These are phyloP conservation scores for Trididemnum clinides DNA, from an alignment of 23 tunicate genomes.

Conservation along the genomic window DNA sequence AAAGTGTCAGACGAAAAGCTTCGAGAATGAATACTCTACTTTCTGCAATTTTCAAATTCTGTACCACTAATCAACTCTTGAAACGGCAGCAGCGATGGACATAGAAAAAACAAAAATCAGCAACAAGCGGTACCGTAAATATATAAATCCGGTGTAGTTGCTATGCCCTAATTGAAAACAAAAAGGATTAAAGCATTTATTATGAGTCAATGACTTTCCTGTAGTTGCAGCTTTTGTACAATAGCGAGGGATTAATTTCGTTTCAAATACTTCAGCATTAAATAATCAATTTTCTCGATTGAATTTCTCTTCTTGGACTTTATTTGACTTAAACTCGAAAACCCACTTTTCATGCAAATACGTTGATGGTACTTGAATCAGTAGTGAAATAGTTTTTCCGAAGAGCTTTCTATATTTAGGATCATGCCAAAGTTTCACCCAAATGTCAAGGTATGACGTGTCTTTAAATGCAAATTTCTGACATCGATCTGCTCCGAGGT, in stretches of 20 bases:
- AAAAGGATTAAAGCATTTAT: not conserved
- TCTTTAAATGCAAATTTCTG: no score
- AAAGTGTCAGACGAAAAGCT: no score
- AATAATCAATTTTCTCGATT: slow-evolving; percentile 20
- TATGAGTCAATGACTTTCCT: slow-evolving; percentile 7
- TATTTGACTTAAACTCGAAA: slow-evolving; percentile 11
- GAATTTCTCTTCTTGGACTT: slow-evolving; percentile 18
- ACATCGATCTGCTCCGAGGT: no score
- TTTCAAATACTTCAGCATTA: slow-evolving; percentile 18
- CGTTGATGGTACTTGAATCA: slow-evolving; percentile 12
- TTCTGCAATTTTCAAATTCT: no score
- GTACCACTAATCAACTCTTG: no score
- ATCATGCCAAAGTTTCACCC: slow-evolving; percentile 16
- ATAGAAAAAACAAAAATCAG: no score
- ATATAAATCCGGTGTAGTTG: not conserved
- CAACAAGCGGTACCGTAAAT: no score
- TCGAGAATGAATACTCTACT: no score
- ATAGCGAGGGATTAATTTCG: slow-evolving; percentile 11
- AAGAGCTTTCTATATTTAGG: slow-evolving; percentile 1
- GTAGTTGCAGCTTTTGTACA: not conserved
- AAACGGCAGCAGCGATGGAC: no score
- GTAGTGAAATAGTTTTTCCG: slow-evolving; percentile 8
- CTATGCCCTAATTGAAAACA: not conserved
- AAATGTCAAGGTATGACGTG: no score
- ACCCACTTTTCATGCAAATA: slow-evolving; percentile 7